Evolutionary conservation across 2,797 vertebrate species (phyloP), one percentile per base, ranked within the genome.

Genomic region (Agapornis canus): DNA sequence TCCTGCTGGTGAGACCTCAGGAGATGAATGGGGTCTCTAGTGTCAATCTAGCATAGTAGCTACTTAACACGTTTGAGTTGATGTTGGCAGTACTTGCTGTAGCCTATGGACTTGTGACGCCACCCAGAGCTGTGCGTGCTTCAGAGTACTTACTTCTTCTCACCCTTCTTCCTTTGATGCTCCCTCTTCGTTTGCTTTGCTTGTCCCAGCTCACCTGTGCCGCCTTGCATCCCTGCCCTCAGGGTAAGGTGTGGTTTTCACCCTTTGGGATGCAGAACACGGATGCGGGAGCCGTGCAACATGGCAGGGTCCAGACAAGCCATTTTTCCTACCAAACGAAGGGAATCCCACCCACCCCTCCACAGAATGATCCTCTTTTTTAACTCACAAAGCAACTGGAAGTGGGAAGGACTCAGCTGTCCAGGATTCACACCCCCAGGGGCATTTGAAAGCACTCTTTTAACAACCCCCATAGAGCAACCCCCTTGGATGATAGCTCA

Each of bases 221-320:
- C 5, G 37, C 91, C 69, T 83, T 2, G 37, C 5, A 10, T 72
- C 87, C 77, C 56, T 87, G 79, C 59, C 63, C 72, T 79, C 47
- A 42, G 89, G 85, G 47, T 49, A 35, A 90, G 87, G 91, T 2
- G 2, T 75, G 23, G 40, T 71, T 87, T 88, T 76, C 76, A 42
- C 71, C 80, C 71, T 80, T 83, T 89, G 75, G 87, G 87, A 91
- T 95, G 81, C 32, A 22, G 77, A 86, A 68, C 0, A 1, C 6
- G 6, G 54, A 23, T 29, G 72, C 2, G 3, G 85, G 70, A 89
- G 51, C 73, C 83, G 42, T 72, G 75, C 63, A 84, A 57, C 80
- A 65, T 84, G 94, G 93, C 94, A 94, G 47, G 84, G 89, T 94
- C 89, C 92, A 94, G 92, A 91, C 89, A 95, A 96, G 60, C 91